phyloP scores from a whole-genome alignment of 92 coral and sea anemone species.

The Chrysogorgia sp. region DNA sequence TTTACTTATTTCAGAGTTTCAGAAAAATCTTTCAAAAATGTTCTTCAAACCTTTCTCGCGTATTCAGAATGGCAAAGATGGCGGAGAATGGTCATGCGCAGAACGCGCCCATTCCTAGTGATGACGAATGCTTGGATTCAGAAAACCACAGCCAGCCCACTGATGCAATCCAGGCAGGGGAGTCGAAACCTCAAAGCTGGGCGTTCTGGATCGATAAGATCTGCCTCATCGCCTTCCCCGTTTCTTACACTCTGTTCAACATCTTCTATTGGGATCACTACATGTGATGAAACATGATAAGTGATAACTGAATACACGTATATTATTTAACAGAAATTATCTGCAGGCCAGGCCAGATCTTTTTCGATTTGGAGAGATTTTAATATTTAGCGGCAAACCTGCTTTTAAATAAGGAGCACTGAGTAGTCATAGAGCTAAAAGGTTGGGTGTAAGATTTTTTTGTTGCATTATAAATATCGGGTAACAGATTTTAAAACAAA shows the following conservation, averaged over 20 bases:
- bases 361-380: no score
- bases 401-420: no score
- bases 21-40: background rate
- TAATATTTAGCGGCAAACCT: no score
- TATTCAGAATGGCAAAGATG: background rate
- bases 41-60: background rate
- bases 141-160: background rate
- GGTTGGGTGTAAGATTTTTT: no score
- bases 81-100: background rate
- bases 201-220: constrained; percentile 29
- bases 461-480: no score
- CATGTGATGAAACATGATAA: background rate
- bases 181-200: background rate
- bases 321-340: no score
- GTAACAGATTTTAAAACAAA: no score
- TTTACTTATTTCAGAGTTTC: no score
- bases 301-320: no score
- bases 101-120: background rate
- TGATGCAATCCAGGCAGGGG: background rate
- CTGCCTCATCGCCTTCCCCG: constrained; percentile 12
- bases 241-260: constrained; percentile 2
- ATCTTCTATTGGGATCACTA: constrained; percentile 8
- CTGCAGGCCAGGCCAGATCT: no score
- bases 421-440: no score
- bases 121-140: constrained; percentile 1